Base-by-base conservation (phyloP, 2,113 vertebrate genomes). In the Ceyx cyanopectus region DNA sequence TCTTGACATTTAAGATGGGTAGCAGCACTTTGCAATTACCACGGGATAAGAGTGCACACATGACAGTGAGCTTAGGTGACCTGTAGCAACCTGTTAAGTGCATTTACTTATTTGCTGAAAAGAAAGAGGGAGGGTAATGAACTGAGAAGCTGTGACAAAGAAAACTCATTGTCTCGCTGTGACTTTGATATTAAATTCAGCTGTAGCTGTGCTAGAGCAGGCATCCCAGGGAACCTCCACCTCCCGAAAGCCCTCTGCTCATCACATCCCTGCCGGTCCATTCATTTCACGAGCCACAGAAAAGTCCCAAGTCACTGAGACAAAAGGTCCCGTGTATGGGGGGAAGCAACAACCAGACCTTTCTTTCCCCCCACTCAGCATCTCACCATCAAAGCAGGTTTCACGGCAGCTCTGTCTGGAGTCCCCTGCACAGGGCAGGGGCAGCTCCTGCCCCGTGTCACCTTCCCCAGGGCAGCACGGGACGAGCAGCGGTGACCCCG, bases 81-180 rank as follows among this genome's bases (percentile, higher is more conserved):
- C 95, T 87, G 82, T 19, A 76, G 85, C 67, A 80, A 85, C 92
- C 85, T 73, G 85, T 46, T 87, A 82, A 94, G 85, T 80, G 90
- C 85, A 57, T 91, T 90, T 91, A 80, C 94, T 87, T 94, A 82
- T 93, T 90, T 94, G 85, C 85, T 82, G 90, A 69, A 89, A 90
- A 82, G 67, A 43, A 80, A 82, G 85, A 80, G 79, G 79, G 60
- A 85, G 82, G 77, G 76, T 66, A 85, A 93, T 91, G 92, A 90
- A 93, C 72, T 93, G 88, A 90, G 76, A 73, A 85, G 82, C 94
- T 77, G 30, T 10, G 85, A 66, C 1, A 5, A 77, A 37, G 77
- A 83, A 85, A 75, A 77, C 76, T 78, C 86, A 45, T 67, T 37
- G 63, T 83, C 82, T 88, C 3, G 0, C 53, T 12, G 1, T 56